These are phyloP conservation scores for Budorcas taxicolor DNA, from an alignment of 2,113 vertebrate species.

Conservation along the genomic window DNA sequence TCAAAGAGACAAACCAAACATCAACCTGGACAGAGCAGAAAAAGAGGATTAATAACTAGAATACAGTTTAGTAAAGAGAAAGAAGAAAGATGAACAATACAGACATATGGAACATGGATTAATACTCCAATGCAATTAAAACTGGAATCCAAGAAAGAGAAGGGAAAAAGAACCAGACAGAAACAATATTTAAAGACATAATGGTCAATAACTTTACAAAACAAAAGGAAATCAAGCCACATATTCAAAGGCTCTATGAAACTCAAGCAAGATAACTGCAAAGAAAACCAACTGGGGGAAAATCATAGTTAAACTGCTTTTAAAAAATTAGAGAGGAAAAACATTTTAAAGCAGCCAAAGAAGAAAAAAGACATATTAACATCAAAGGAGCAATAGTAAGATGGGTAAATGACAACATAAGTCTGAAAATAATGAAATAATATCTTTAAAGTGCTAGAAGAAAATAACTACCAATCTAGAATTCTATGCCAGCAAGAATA, in stretches of 20 bases:
- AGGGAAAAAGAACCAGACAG: neutral
- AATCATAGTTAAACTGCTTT: neutral
- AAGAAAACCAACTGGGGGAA: neutral
- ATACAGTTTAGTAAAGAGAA: neutral
- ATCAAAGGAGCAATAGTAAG: neutral
- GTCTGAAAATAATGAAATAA: neutral
- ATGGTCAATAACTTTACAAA: neutral
- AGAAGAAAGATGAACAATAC: neutral
- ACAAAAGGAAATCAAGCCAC: neutral
- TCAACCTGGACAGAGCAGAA: neutral
- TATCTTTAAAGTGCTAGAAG: neutral
- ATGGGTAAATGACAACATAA: neutral
- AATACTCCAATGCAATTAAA: neutral
- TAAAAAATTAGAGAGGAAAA: neutral
- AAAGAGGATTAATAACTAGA: neutral
- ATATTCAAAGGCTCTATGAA: neutral
- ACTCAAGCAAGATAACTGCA: neutral
- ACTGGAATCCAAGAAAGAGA: neutral
- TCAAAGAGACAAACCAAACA: neutral
- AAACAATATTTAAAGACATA: neutral
- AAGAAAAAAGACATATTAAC: neutral
- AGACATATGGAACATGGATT: neutral
- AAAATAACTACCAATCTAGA: neutral
- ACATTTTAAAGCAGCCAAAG: neutral
- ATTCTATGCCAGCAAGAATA: neutral